Percentiles rank a stretch among this genome's conserved stretches.
Conservation (phyloP, 1,140 invertebrate species). For the Euwallacea similis region DNA sequence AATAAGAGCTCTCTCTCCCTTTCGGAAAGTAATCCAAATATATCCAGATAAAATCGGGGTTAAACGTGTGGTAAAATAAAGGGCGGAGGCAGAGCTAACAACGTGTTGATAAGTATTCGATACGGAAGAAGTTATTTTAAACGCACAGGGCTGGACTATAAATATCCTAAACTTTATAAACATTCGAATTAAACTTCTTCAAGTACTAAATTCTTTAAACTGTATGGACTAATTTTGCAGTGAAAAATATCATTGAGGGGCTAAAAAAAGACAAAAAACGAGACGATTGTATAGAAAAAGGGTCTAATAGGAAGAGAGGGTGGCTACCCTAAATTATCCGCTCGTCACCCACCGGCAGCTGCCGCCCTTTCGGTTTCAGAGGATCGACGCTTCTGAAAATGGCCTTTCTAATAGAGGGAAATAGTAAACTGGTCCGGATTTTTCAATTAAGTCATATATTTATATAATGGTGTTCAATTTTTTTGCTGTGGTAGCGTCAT, state of each 20-base stretch:
- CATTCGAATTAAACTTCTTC: no score
- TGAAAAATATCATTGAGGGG: no score
- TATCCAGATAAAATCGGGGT: slow-evolving; percentile 23
- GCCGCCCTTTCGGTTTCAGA: slow-evolving; percentile 22
- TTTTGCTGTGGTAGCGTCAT: no score
- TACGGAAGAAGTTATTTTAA: slow-evolving; percentile 11
- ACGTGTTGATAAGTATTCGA: slow-evolving; percentile 26
- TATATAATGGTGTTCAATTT: no score
- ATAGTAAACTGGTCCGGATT: slow-evolving; percentile 9
- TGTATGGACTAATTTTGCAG: no score
- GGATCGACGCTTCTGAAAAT: slow-evolving; percentile 22
- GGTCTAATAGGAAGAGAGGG: slow-evolving; percentile 23
- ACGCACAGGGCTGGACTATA: not conserved
- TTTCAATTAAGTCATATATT: not conserved
- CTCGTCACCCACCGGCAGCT: slow-evolving; percentile 35
- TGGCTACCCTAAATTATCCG: slow-evolving; percentile 39
- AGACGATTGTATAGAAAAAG: slow-evolving; percentile 19
- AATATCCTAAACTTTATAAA: no score
- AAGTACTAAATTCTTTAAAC: no score
- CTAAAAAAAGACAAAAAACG: not conserved
- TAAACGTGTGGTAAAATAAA: slow-evolving; percentile 33
- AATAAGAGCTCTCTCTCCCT: no score
- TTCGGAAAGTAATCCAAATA: no score
- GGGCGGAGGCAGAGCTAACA: slow-evolving; percentile 28
- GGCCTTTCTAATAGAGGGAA: not conserved